Evolutionary conservation across 2,113 vertebrate genomes (phyloP), one percentile per base, ranked within the genome.

Genomic region (Phaethornis superciliosus): DNA sequence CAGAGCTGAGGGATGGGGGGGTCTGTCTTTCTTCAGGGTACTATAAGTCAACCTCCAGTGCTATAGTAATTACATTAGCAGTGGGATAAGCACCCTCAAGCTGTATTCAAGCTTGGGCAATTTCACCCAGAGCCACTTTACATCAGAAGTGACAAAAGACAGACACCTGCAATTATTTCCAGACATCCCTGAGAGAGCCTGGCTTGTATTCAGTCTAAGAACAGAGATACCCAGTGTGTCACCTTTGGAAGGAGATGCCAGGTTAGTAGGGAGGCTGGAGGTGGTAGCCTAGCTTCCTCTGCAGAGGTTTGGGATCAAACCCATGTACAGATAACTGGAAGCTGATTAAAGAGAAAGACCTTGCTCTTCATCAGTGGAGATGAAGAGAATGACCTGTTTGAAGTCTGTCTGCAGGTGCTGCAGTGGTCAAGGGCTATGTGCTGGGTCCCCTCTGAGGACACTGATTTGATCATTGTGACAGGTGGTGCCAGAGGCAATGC

Each of bases 61-160:
- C 58, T 67, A 40, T 4, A 54, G 67, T 59, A 89, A 94, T 80
- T 60, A 42, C 22, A 70, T 89, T 64, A 81, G 32, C 17, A 23
- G 27, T 27, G 51, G 62, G 32, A 68, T 49, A 80, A 86, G 78
- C 75, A 89, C 76, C 71, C 64, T 76, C 63, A 72, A 90, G 60
- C 82, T 82, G 24, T 12, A 68, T 26, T 77, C 47, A 21, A 3
- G 2, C 56, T 60, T 51, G 47, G 44, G 52, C 32, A 72, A 69
- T 58, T 74, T 77, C 62, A 90, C 77, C 77, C 69, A 89, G 83
- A 92, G 58, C n/a, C 77, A 93, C n/a, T 52, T 91, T 35, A 51
- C 19, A 93, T 83, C 60, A 78, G 14, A 58, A 55, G 21, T 77
- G 82, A 95, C 56, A 94, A 37, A 71, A 94, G 35, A 58, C 96